Base-by-base conservation (phyloP, 53 echinoderm and acorn worm species). In the Temnopleurus reevesii region DNA sequence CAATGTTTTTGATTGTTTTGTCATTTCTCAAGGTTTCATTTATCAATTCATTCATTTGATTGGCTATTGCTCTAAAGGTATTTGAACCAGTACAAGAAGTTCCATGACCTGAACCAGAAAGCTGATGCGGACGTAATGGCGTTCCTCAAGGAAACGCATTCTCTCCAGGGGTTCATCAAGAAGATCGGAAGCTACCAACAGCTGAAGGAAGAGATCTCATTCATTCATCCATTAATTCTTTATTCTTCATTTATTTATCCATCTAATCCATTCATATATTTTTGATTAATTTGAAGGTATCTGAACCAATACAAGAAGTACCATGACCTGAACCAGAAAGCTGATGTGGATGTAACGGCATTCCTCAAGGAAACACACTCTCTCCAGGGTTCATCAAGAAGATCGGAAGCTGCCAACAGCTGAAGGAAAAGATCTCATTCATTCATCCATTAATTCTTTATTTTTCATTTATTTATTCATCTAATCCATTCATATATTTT, bases 241-340 rank as follows among this genome's bases (percentile, higher is more conserved):
- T n/a, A n/a, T n/a, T n/a, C n/a, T n/a, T n/a, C n/a, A n/a, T n/a
- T n/a, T n/a, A n/a, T n/a, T n/a, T n/a, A n/a, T n/a, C n/a, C n/a
- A n/a, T n/a, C n/a, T n/a, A n/a, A n/a, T n/a, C n/a, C n/a, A n/a
- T n/a, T n/a, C n/a, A n/a, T n/a, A n/a, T n/a, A n/a, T n/a, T n/a
- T n/a, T n/a, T n/a, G n/a, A n/a, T n/a, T n/a, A n/a, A 23, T 17
- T 44, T 45, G 12, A 51, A 97, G 97, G 83, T 99, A 99, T 89
- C 93, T 99, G 91, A 99, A 99, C 86, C 94, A 91, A 45, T 99
- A 99, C 93, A 99, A 99, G 91, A 94, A 94, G 76, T 99, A 99
- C 94, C 93, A 94, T 45, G 99, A 99, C 89, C 77, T 99, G 89
- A 99, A 99, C 92, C 96, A 93, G 93, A 99, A 96, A 85, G 99